Conservation (phyloP, 2,113 vertebrate species). For the Pituophis catenifer region DNA sequence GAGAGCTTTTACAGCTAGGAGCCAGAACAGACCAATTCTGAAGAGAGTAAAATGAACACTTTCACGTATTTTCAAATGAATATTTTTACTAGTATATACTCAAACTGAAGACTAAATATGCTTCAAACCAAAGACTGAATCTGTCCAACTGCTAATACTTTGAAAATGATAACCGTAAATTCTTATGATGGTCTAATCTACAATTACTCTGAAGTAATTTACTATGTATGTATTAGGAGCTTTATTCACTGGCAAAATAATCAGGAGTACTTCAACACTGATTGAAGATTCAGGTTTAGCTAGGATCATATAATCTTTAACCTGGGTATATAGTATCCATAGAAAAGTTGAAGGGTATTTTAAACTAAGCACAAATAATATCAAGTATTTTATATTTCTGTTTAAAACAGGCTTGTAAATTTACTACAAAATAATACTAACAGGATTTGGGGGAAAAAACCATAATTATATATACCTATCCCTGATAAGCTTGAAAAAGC, state of each 20-base stretch:
- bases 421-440: not conserved
- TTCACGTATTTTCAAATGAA: conserved; percentile 49
- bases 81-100: conserved; percentile 18
- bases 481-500: not conserved
- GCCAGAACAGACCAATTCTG: conserved; percentile 15
- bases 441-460: not conserved
- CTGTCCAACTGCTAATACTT: conserved; percentile 20
- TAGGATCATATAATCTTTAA: not conserved
- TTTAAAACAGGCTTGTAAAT: not conserved
- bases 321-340: not conserved
- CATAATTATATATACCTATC: not conserved
- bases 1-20: conserved; percentile 28
- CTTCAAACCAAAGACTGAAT: not conserved
- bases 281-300: not conserved
- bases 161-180: conserved; percentile 34
- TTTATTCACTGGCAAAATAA: conserved; percentile 3
- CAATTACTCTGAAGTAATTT: conserved; percentile 1
- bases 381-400: not conserved
- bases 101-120: conserved; percentile 16
- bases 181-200: not conserved
- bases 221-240: not conserved
- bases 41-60: conserved; percentile 43
- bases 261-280: not conserved
- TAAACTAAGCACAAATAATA: not conserved
- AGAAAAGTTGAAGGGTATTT: not conserved